These are phyloP conservation scores for Pyralis farinalis DNA, from an alignment of 2,888 invertebrate species.

Conservation along the genomic window DNA sequence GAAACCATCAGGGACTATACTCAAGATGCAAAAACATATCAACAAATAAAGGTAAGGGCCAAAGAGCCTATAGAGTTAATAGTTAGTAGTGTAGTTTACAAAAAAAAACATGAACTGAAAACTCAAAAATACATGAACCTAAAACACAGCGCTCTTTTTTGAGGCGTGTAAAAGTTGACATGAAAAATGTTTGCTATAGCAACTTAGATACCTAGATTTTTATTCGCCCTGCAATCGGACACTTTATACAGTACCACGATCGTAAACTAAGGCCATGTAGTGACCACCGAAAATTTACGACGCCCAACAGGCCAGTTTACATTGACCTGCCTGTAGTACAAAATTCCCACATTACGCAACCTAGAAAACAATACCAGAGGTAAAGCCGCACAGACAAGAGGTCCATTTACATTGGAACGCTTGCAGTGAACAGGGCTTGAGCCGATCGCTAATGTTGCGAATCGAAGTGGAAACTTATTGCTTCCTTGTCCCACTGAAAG, in stretches of 20 bases:
- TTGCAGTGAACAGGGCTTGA: slow-evolving; percentile 12
- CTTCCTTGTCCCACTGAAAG: slow-evolving; percentile 21
- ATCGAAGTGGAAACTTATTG: slow-evolving; percentile 36
- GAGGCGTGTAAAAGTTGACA: too few species aligned
- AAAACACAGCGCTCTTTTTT: too few species aligned
- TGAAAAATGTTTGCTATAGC: too few species aligned
- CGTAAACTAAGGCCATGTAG: slow-evolving; percentile 35
- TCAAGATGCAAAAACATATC: too few species aligned
- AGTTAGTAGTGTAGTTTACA: too few species aligned
- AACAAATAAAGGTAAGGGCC: too few species aligned
- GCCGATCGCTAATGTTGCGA: slow-evolving; percentile 26
- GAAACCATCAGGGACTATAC: too few species aligned
- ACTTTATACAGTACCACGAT: slow-evolving; percentile 19
- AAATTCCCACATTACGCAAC: not conserved
- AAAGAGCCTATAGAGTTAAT: too few species aligned
- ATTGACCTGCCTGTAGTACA: slow-evolving; percentile 20
- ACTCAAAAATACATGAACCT: too few species aligned
- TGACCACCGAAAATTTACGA: slow-evolving; percentile 43
- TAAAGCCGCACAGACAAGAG: slow-evolving; percentile 14
- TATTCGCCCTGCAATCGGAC: not conserved
- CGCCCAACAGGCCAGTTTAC: slow-evolving; percentile 16
- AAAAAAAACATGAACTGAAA: too few species aligned
- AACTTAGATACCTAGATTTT: too few species aligned
- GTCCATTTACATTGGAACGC: slow-evolving; percentile 27
- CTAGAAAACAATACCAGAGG: slow-evolving; percentile 7